Evolutionary conservation across 2,888 invertebrate genomes (phyloP).

Genomic region (Acleris laterana): DNA sequence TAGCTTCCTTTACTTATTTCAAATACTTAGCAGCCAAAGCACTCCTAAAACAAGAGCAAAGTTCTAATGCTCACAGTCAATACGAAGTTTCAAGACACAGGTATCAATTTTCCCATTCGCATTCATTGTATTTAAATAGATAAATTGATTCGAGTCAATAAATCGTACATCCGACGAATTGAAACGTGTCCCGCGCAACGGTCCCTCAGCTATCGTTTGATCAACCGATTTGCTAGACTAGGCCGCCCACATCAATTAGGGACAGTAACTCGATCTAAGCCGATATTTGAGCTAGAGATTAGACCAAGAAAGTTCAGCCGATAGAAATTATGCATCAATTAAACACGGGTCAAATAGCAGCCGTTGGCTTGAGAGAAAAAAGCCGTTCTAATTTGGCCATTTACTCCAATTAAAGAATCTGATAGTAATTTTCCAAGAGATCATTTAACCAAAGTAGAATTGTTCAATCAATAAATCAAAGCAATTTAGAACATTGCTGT

Average conservation of each 20-base stretch:
- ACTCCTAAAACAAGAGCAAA: no score
- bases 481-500: no score
- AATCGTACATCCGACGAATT: conserved; percentile 42
- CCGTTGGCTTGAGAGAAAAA: background rate
- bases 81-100: background rate
- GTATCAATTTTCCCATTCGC: background rate
- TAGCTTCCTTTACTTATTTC: no score
- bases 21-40: no score
- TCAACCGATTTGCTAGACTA: conserved; percentile 54
- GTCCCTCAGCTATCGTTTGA: conserved; percentile 54
- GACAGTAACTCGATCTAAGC: conserved; percentile 58
- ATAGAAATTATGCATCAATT: conserved; percentile 29
- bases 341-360: conserved; percentile 11
- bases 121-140: conserved; percentile 14
- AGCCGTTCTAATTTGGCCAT: background rate
- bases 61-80: no score
- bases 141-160: conserved; percentile 30
- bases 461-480: no score
- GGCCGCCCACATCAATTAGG: conserved; percentile 56
- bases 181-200: conserved; percentile 47
- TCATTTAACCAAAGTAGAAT: no score
- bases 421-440: background rate
- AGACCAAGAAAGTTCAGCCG: conserved; percentile 35
- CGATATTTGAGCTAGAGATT: conserved; percentile 51
- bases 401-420: background rate